These are phyloP conservation scores for Timandra comae DNA, from an alignment of 2,888 invertebrate genomes.

Conservation along the genomic window DNA sequence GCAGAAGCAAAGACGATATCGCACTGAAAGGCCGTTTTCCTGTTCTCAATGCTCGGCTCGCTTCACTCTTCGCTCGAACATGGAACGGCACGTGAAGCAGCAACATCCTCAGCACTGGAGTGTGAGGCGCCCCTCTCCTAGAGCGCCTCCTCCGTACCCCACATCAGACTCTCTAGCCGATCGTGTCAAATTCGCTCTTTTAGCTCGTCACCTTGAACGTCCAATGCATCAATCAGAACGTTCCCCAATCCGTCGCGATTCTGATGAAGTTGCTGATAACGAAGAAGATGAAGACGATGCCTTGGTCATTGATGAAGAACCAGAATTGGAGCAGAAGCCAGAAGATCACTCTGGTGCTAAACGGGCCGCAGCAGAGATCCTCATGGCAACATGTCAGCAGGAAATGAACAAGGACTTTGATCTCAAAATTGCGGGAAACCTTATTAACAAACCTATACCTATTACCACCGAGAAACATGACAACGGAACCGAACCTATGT, in stretches of 20 bases:
- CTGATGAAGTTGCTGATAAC: slow-evolving; percentile 78
- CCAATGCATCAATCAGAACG: slow-evolving; percentile 65
- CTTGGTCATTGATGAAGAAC: slow-evolving; percentile 82
- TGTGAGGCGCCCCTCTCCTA: slow-evolving; percentile 79
- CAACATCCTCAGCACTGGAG: slow-evolving; percentile 95
- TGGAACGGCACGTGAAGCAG: slow-evolving; percentile 96
- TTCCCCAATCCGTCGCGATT: slow-evolving; percentile 58
- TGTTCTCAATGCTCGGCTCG: slow-evolving; percentile 94
- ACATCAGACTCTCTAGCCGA: slow-evolving; percentile 51
- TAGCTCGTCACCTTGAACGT: slow-evolving; percentile 86
- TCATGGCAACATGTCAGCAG: slow-evolving; percentile 69
- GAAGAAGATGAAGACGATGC: slow-evolving; percentile 82
- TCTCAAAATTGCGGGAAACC: slow-evolving; percentile 73
- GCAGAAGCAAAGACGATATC: slow-evolving; percentile 91
- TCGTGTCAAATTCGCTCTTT: slow-evolving; percentile 83
- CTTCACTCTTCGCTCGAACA: slow-evolving; percentile 94
- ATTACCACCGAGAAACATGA: slow-evolving; percentile 58
- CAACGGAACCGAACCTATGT: slow-evolving; percentile 53
- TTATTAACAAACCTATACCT: slow-evolving; percentile 71
- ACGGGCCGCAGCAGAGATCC: slow-evolving; percentile 76
- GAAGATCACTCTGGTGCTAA: slow-evolving; percentile 68
- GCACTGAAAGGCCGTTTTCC: slow-evolving; percentile 93
- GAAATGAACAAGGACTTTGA: slow-evolving; percentile 70
- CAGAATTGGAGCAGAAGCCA: slow-evolving; percentile 43
- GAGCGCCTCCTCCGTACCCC: slow-evolving; percentile 61